Percentiles rank a stretch among this genome's conserved stretches.
Evolutionary conservation across 2,113 vertebrate species (phyloP).

Genomic region (Hydropotes inermis): DNA sequence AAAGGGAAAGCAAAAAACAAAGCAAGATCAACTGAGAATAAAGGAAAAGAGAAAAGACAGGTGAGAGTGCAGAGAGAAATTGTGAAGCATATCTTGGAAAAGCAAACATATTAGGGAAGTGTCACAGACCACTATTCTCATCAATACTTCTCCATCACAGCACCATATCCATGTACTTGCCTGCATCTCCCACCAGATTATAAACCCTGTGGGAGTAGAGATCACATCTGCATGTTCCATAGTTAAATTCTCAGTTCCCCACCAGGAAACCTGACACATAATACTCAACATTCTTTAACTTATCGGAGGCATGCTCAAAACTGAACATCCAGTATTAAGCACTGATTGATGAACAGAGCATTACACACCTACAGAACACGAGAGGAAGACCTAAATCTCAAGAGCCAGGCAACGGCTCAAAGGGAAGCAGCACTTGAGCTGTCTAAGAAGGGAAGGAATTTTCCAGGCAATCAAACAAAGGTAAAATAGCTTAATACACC

Average conservation of each 20-base stretch:
- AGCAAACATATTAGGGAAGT: neutral
- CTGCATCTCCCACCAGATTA: neutral
- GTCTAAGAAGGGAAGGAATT: neutral
- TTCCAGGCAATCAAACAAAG: neutral
- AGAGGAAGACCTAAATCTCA: neutral
- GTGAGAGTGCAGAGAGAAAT: neutral
- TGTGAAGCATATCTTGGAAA: neutral
- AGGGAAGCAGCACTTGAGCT: neutral
- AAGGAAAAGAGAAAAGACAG: neutral
- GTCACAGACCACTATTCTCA: neutral
- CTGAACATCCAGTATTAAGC: neutral
- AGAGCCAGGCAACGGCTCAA: neutral
- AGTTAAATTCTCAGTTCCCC: neutral
- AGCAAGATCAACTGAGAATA: constrained; percentile 22
- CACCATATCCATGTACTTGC: neutral
- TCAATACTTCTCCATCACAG: neutral
- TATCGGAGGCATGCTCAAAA: neutral
- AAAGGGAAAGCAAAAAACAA: neutral
- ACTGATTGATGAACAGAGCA: neutral
- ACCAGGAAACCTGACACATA: neutral
- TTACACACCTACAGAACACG: neutral
- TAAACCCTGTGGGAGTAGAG: neutral
- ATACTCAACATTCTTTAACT: neutral
- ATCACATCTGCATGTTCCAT: neutral
- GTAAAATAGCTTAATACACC: neutral